phyloP scores from a whole-genome alignment of 2,113 vertebrate genomes.

The Mustela nigripes region DNA sequence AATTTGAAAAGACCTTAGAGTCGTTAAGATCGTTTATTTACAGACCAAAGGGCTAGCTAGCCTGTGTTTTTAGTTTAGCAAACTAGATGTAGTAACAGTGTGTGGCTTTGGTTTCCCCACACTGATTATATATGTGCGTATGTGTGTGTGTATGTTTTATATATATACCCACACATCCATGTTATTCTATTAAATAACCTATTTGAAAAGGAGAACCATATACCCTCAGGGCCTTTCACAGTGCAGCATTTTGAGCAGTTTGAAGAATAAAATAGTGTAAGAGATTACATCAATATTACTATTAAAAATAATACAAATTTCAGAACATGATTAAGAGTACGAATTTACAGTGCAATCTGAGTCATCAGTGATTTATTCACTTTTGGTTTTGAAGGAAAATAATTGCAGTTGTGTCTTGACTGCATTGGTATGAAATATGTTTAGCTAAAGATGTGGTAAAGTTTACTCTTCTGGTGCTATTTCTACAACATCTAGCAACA shows the following conservation, averaged over 20 bases:
- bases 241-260: background rate
- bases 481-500: background rate
- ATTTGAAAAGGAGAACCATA: background rate
- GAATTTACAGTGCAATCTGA: background rate
- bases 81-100: background rate
- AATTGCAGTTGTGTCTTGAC: background rate
- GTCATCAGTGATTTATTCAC: background rate
- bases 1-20: background rate
- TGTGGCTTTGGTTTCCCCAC: background rate
- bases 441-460: background rate
- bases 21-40: background rate
- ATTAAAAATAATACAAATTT: constrained; percentile 20
- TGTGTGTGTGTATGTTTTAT: too few species aligned
- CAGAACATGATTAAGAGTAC: constrained; percentile 31
- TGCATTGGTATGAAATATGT: background rate
- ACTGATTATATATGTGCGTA: background rate
- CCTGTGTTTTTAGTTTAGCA: background rate
- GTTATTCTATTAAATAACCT: background rate
- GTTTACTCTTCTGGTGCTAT: background rate
- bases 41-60: background rate
- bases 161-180: background rate
- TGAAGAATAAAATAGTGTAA: background rate
- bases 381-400: constrained; percentile 18
- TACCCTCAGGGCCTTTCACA: background rate
- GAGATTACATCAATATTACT: background rate